phyloP scores from a whole-genome alignment of 2,888 invertebrate genomes.

The Megalurothrips usitatus region DNA sequence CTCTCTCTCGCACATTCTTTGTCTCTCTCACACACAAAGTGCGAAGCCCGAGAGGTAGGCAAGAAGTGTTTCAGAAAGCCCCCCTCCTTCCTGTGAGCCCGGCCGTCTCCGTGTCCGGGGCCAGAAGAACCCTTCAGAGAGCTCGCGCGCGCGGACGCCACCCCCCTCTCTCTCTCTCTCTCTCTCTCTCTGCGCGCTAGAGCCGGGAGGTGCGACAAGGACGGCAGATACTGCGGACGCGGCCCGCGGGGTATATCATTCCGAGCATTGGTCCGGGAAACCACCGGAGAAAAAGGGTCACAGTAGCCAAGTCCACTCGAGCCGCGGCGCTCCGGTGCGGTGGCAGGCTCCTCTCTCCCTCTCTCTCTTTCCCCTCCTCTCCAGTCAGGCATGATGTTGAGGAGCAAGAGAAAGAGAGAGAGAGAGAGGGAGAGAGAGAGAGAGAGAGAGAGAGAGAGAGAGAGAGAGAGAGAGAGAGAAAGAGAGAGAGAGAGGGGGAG shows the following conservation, averaged over 20 bases:
- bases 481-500: background rate
- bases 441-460: background rate
- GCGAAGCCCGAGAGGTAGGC: background rate
- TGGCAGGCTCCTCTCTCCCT: background rate
- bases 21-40: background rate
- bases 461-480: background rate
- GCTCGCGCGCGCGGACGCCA: background rate
- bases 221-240: background rate
- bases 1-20: background rate
- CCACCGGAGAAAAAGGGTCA: conserved; percentile 25
- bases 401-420: background rate
- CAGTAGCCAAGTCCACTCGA: conserved; percentile 8
- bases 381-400: background rate
- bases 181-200: background rate
- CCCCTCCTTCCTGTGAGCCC: background rate
- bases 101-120: background rate
- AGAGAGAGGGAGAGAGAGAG: background rate
- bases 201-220: background rate
- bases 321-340: background rate
- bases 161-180: background rate
- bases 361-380: background rate
- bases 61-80: background rate
- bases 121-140: conserved; percentile 11
- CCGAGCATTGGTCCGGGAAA: conserved; percentile 25
- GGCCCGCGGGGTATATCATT: background rate